These are phyloP conservation scores for Microcaecilia unicolor DNA, from an alignment of 2,797 vertebrate species.

Conservation along the genomic window DNA sequence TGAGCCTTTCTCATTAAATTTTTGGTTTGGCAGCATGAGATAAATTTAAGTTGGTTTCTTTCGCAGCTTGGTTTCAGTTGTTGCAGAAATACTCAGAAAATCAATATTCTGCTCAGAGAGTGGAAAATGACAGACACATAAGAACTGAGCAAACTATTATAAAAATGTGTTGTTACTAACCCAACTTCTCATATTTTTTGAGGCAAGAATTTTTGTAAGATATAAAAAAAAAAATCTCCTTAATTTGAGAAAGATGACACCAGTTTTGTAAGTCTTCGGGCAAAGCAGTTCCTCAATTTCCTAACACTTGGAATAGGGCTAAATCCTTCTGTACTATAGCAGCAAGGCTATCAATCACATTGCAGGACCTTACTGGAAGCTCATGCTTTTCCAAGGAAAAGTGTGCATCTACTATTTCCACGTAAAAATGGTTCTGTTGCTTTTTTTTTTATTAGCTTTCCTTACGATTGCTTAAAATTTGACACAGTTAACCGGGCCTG, in stretches of 20 bases:
- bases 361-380: neutral
- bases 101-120: too few relatives aligned
- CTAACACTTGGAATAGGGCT: neutral
- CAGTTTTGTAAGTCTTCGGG: neutral
- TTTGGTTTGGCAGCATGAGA: too few relatives aligned
- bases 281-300: neutral
- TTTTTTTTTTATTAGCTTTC: too few relatives aligned
- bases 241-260: neutral
- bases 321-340: neutral
- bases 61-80: too few relatives aligned
- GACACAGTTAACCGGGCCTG: too few relatives aligned
- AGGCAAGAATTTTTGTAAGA: conserved; percentile 3
- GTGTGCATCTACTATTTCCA: neutral
- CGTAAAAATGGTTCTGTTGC: neutral
- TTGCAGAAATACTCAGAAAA: too few relatives aligned
- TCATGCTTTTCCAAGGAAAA: neutral
- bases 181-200: conserved; percentile 1
- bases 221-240: conserved; percentile 10
- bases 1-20: too few relatives aligned
- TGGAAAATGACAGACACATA: too few relatives aligned
- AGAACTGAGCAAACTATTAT: too few relatives aligned
- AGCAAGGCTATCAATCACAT: neutral
- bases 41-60: too few relatives aligned
- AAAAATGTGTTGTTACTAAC: neutral
- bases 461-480: too few relatives aligned